phyloP scores from a whole-genome alignment of 2,797 vertebrate species.

The Streptopelia turtur region DNA sequence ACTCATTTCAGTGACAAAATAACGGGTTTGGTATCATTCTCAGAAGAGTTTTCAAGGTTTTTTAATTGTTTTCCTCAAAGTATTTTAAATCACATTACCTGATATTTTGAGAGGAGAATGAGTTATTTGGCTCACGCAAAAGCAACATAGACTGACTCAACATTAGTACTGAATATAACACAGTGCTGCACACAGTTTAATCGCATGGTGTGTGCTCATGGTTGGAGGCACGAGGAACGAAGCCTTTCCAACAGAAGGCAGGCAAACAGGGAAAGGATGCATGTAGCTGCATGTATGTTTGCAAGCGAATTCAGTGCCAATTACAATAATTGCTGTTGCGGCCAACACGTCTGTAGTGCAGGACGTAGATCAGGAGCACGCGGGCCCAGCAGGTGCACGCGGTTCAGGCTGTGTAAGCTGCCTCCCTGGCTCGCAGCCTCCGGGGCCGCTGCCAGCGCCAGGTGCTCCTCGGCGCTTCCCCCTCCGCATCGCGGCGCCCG shows the following conservation, averaged over 20 bases:
- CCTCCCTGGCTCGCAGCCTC: constrained; percentile 50
- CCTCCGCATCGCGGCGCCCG: not conserved
- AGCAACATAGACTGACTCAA: not conserved
- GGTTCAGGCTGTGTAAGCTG: constrained; percentile 52
- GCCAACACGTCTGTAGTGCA: not conserved
- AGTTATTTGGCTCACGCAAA: not conserved
- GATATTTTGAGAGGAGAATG: not conserved
- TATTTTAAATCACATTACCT: not conserved
- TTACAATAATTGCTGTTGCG: not conserved
- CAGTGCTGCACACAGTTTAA: not conserved
- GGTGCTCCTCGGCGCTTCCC: constrained; percentile 17
- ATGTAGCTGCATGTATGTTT: not conserved
- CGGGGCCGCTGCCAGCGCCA: constrained; percentile 53
- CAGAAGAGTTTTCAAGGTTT: not conserved
- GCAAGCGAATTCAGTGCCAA: not conserved
- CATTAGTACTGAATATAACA: not conserved
- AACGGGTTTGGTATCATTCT: not conserved
- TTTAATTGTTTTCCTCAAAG: not conserved
- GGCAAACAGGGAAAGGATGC: not conserved
- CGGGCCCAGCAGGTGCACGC: constrained; percentile 52
- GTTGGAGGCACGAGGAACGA: not conserved
- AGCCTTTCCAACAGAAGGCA: not conserved
- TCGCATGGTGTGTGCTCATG: not conserved
- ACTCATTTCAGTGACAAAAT: not conserved
- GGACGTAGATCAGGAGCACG: constrained; percentile 52